These are phyloP conservation scores for Drosophila rellima DNA, from an alignment of 2,888 invertebrate genomes.

Conservation along the genomic window DNA sequence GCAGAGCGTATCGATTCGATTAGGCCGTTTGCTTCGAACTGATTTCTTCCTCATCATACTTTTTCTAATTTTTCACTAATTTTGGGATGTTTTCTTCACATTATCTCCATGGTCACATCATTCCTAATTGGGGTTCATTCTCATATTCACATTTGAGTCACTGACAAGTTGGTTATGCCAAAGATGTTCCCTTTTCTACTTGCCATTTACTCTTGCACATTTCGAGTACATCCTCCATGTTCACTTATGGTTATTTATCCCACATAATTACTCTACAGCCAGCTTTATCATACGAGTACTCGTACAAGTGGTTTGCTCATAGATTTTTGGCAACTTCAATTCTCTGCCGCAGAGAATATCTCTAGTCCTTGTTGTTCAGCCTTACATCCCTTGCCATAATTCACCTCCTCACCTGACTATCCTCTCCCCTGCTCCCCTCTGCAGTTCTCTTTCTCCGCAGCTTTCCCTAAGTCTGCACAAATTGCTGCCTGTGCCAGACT, in stretches of 20 bases:
- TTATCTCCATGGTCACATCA: too few species aligned
- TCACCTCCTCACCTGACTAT: conserved; percentile 8
- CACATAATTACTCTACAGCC: conserved; percentile 13
- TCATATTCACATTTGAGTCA: not conserved
- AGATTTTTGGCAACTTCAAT: conserved; percentile 24
- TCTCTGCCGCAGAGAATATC: conserved; percentile 22
- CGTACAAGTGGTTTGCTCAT: conserved; percentile 1
- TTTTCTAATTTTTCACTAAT: too few species aligned
- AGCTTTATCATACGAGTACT: not conserved
- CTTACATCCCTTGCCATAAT: conserved; percentile 24
- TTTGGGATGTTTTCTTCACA: too few species aligned
- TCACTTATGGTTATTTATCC: conserved; percentile 2
- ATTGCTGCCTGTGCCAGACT: conserved; percentile 67
- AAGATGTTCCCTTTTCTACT: not conserved
- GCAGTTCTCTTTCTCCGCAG: conserved; percentile 5
- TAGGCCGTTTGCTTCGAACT: not conserved
- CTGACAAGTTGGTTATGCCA: too few species aligned
- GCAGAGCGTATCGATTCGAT: not conserved
- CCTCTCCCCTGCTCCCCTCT: not conserved
- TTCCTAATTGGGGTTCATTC: too few species aligned
- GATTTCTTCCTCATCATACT: too few species aligned
- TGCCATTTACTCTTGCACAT: not conserved
- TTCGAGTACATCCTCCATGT: conserved; percentile 1
- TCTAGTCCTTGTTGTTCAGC: conserved; percentile 30
- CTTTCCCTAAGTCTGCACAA: conserved; percentile 61